These are phyloP conservation scores for Graptemys geographica DNA, from an alignment of 2,797 vertebrate species.

Conservation along the genomic window DNA sequence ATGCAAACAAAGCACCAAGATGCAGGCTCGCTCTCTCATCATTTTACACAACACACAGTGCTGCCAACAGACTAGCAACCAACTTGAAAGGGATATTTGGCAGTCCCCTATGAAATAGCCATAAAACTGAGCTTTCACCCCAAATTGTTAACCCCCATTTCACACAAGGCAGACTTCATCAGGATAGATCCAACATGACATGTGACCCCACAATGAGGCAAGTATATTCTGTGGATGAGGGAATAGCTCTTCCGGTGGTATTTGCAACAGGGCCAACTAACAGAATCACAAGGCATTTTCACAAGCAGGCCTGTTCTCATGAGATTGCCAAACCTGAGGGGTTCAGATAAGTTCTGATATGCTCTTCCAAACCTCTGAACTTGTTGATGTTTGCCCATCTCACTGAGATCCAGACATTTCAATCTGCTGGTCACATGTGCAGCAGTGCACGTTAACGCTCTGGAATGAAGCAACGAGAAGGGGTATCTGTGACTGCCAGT, in stretches of 20 bases:
- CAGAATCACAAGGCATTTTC: background rate
- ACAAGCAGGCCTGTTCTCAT: background rate
- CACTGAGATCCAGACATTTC: rapidly evolving
- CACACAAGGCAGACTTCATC: background rate
- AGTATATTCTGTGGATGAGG: background rate
- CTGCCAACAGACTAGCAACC: background rate
- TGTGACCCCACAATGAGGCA: background rate
- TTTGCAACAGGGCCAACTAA: background rate
- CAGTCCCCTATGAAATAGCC: background rate
- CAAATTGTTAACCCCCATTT: background rate
- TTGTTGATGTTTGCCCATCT: background rate
- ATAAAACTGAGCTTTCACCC: background rate
- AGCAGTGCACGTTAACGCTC: background rate
- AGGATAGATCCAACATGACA: too few relatives aligned
- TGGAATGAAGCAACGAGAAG: background rate
- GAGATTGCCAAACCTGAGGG: background rate
- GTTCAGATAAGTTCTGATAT: background rate
- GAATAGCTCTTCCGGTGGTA: background rate
- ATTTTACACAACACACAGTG: background rate
- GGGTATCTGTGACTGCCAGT: constrained; percentile 4
- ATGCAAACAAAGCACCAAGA: background rate
- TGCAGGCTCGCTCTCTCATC: background rate
- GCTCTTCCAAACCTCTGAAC: background rate
- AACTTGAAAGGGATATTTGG: background rate
- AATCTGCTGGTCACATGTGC: background rate